phyloP scores from a whole-genome alignment of 2,797 vertebrate genomes.

The Tragopan temminckii region DNA sequence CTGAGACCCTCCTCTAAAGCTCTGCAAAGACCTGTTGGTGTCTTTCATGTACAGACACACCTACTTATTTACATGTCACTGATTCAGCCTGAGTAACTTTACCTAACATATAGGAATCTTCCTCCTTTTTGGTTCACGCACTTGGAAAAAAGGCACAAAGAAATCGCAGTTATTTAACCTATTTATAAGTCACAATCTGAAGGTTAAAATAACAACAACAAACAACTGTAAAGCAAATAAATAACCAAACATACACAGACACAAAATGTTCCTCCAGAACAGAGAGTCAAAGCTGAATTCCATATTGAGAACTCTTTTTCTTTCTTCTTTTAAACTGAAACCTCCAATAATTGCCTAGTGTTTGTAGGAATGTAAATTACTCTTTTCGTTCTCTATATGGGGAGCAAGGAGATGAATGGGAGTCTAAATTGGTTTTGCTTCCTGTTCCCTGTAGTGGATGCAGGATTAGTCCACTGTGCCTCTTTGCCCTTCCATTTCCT shows the following conservation, averaged over 20 bases:
- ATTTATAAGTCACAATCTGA: neutral
- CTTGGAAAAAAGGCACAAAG: neutral
- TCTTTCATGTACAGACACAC: neutral
- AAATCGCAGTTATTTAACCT: neutral
- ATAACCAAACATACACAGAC: neutral
- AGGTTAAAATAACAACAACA: neutral
- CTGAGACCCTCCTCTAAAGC: neutral
- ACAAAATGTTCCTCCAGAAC: neutral
- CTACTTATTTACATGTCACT: neutral
- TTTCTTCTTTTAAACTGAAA: conserved; percentile 15
- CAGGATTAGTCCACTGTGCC: conserved; percentile 71
- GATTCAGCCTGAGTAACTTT: neutral
- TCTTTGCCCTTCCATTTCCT: conserved; percentile 78
- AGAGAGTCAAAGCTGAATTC: conserved; percentile 33
- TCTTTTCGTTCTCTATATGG: conserved; percentile 56
- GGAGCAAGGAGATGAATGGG: conserved; percentile 67
- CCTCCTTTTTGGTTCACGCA: neutral
- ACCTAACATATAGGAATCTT: neutral
- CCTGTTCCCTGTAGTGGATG: conserved; percentile 66
- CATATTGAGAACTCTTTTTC: neutral
- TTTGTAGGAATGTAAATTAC: conserved; percentile 64
- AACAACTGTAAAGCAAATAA: neutral
- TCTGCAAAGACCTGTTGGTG: neutral
- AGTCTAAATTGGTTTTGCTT: conserved; percentile 73
- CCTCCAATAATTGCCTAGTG: conserved; percentile 50